Percentiles rank a stretch among this genome's conserved stretches.
Conservation (phyloP, 2,113 vertebrate genomes). For the Chlamydotis undulata region DNA sequence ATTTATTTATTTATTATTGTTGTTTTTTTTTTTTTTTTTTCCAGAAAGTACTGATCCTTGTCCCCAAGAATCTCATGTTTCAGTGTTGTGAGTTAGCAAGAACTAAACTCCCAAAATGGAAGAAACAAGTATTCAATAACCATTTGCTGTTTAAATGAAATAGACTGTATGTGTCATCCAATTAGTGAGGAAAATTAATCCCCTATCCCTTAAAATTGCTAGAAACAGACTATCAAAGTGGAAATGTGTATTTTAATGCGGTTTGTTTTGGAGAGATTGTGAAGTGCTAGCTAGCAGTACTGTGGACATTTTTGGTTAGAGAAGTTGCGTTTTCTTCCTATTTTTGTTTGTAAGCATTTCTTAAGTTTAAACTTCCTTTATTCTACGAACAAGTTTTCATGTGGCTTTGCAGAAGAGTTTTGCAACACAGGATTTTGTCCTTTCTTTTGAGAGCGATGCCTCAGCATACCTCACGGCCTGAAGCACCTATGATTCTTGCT, state of each 20-base stretch:
- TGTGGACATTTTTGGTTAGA: background rate
- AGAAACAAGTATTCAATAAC: background rate
- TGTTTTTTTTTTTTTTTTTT: background rate
- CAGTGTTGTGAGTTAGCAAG: background rate
- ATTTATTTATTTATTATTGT: too few species aligned
- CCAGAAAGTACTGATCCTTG: background rate
- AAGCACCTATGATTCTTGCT: background rate
- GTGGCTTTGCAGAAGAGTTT: background rate
- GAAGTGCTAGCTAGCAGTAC: background rate
- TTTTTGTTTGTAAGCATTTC: background rate
- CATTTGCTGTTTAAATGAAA: background rate
- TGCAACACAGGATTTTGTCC: background rate
- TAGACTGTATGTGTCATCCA: background rate
- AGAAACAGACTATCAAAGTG: background rate
- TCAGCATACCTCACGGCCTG: background rate
- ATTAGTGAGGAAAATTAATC: background rate
- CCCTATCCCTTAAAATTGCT: background rate
- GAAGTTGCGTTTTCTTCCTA: background rate
- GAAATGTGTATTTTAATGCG: background rate
- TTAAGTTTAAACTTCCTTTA: constrained; percentile 3
- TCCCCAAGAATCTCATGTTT: background rate
- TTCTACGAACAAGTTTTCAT: background rate
- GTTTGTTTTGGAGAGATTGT: background rate
- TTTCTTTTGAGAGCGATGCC: background rate
- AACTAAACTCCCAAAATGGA: background rate